A percentile compares a stretch with the other conserved stretches of the same genome.
Evolutionary conservation across 2,113 vertebrate genomes (phyloP).

Genomic region (Hemiscyllium ocellatum): DNA sequence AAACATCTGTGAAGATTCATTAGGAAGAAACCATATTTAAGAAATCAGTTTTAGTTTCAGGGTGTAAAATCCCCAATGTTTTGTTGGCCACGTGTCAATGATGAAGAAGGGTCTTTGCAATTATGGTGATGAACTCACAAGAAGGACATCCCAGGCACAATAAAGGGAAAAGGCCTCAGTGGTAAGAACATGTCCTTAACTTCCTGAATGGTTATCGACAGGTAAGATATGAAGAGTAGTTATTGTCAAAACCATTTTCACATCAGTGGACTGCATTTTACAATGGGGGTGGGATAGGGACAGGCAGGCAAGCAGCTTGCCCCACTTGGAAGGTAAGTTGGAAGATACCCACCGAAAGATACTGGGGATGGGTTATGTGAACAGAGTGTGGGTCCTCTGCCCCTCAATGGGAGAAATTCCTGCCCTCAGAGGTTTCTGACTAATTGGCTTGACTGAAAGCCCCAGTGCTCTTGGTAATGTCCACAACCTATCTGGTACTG

Average conservation of each 20-base stretch:
- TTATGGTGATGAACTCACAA: neutral
- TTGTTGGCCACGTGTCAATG: neutral
- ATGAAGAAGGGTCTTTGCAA: neutral
- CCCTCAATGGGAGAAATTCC: too few species aligned
- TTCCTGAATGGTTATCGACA: neutral
- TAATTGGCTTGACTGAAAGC: too few species aligned
- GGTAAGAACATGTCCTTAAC: neutral
- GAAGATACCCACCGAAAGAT: too few species aligned
- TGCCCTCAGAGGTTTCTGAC: too few species aligned
- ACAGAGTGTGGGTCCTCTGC: too few species aligned
- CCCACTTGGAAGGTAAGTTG: too few species aligned
- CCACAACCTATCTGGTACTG: too few species aligned
- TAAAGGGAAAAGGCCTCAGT: neutral
- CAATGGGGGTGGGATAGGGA: too few species aligned
- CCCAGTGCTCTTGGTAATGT: too few species aligned
- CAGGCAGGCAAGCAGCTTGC: too few species aligned
- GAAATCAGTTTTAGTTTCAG: neutral
- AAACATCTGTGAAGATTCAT: neutral
- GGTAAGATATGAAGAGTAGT: neutral
- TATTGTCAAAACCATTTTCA: neutral
- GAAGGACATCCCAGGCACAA: neutral
- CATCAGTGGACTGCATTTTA: too few species aligned
- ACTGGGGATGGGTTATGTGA: too few species aligned
- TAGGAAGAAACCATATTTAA: neutral
- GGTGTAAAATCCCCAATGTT: neutral